Evolutionary conservation across 2,113 vertebrate species (phyloP).

Genomic region (Chascanopsetta lugubris): DNA sequence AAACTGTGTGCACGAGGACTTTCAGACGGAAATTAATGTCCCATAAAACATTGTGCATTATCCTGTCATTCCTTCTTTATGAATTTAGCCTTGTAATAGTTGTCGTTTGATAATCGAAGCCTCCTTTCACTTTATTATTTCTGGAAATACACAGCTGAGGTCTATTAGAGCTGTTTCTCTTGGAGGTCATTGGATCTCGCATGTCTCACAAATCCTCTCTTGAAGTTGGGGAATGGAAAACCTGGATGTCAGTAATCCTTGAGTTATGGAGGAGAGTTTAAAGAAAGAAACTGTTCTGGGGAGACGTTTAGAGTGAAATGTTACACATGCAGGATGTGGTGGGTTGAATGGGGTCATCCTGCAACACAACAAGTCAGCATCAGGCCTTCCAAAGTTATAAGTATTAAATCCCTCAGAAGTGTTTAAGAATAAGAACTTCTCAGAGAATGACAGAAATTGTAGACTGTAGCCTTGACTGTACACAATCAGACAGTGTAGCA

Average conservation of each 20-base stretch:
- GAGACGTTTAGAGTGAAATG: conserved; percentile 28
- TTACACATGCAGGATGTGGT: conserved; percentile 14
- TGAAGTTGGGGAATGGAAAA: conserved; percentile 12
- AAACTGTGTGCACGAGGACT: too few species aligned
- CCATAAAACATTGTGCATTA: too few species aligned
- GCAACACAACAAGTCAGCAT: background rate
- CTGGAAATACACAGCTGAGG: conserved; percentile 10
- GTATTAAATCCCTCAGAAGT: background rate
- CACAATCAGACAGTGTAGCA: background rate
- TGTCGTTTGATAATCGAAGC: too few species aligned
- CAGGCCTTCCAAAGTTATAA: background rate
- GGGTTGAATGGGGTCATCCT: background rate
- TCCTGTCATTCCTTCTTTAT: too few species aligned
- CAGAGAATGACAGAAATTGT: background rate
- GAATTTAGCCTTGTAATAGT: too few species aligned
- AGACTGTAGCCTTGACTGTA: background rate
- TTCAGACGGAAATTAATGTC: too few species aligned
- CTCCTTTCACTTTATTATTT: too few species aligned
- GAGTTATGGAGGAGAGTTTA: conserved; percentile 5
- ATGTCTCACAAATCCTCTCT: conserved; percentile 6
- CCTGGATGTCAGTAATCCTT: conserved; percentile 38
- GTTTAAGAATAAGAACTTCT: background rate
- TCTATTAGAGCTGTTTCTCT: background rate
- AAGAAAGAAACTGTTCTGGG: conserved; percentile 22
- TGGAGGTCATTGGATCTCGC: background rate